Conservation (phyloP, 1,140 invertebrate genomes). For the Anadara kagoshimensis region DNA sequence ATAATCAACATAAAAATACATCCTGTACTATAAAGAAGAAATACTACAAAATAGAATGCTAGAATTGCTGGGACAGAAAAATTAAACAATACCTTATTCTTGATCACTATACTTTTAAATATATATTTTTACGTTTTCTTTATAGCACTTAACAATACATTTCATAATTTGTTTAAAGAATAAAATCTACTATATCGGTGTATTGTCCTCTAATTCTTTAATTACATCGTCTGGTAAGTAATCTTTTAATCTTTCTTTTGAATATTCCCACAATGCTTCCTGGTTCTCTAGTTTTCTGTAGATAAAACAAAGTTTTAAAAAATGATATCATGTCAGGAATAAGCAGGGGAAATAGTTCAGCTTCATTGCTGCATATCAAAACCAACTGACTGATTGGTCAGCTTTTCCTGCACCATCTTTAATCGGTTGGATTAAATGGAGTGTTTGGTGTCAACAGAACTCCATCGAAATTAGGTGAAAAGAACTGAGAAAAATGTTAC, state of each 20-base stretch:
- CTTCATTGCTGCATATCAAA: background rate
- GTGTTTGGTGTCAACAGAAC: background rate
- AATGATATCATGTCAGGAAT: background rate
- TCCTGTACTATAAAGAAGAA: too few species aligned
- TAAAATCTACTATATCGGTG: too few species aligned
- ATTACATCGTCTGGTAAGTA: constrained; percentile 25
- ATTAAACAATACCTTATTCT: too few species aligned
- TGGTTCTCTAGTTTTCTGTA: constrained; percentile 21
- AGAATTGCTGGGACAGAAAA: too few species aligned
- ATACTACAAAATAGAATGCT: too few species aligned
- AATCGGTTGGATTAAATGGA: background rate
- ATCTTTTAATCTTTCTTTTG: constrained; percentile 24
- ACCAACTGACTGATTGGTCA: background rate
- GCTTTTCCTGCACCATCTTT: background rate
- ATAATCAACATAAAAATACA: too few species aligned
- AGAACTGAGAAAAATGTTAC: too few species aligned
- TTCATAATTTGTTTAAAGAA: too few species aligned
- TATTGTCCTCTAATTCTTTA: background rate
- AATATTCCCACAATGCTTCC: constrained; percentile 19
- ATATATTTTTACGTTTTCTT: too few species aligned
- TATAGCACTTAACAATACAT: too few species aligned
- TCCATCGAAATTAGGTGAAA: background rate
- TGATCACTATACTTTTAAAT: too few species aligned
- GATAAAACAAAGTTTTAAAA: background rate
- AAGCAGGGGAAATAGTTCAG: background rate